Conservation (phyloP, 1,140 invertebrate genomes). For the fruit fly (Drosophila melanogaster) region DNA sequence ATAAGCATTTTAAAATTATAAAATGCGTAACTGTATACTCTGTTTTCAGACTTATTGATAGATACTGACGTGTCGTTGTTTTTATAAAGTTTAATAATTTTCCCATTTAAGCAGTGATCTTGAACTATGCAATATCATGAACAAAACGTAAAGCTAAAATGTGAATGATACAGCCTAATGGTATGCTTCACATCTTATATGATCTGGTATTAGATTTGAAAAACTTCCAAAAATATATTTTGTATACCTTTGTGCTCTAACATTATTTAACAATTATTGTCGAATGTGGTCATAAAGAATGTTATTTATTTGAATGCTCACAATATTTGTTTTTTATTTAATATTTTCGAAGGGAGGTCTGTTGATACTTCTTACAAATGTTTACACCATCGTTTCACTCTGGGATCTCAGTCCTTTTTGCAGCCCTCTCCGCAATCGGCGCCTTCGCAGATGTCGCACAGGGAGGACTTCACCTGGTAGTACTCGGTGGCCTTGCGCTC, state of each 20-base stretch:
- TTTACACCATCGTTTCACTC: neutral
- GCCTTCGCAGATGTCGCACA: slow-evolving; percentile 92
- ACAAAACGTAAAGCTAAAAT: too few relatives aligned
- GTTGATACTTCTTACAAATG: neutral
- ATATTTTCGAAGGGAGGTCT: neutral
- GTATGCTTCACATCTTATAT: too few relatives aligned
- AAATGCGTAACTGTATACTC: too few relatives aligned
- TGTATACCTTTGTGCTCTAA: too few relatives aligned
- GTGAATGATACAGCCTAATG: too few relatives aligned
- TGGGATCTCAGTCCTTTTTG: slow-evolving; percentile 19
- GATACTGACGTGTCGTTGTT: neutral
- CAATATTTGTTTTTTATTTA: neutral
- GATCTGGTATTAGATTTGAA: too few relatives aligned
- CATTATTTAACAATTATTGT: too few relatives aligned
- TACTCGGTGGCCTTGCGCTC: slow-evolving; percentile 89
- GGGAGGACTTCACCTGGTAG: slow-evolving; percentile 89
- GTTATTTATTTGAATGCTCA: neutral
- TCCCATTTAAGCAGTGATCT: too few relatives aligned
- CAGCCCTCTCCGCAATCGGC: slow-evolving; percentile 87
- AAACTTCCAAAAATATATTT: too few relatives aligned
- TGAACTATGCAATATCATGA: too few relatives aligned
- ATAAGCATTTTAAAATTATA: neutral
- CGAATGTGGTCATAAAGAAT: neutral
- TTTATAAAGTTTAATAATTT: too few relatives aligned
- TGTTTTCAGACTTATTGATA: slow-evolving; percentile 21